Evolutionary conservation across 23 tunicate species (phyloP).

Genomic region (Ascidia mentula): DNA sequence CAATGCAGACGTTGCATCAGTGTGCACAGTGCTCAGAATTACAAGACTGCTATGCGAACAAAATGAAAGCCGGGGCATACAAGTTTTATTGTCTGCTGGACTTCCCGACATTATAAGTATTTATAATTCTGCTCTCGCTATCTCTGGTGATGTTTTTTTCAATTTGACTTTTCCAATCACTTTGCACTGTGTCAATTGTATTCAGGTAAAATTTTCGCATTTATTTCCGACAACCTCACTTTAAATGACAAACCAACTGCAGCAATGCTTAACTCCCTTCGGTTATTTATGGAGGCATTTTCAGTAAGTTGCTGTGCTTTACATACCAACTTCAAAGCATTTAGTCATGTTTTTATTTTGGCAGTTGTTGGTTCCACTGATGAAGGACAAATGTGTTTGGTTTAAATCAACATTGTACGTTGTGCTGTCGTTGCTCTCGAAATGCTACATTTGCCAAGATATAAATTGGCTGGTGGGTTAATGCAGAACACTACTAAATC

Average conservation of each 20-base stretch:
- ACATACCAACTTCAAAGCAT: too few species aligned
- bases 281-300: neutral
- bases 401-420: neutral
- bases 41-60: neutral
- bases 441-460: neutral
- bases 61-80: neutral
- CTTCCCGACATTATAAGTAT: neutral
- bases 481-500: too few species aligned
- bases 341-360: neutral
- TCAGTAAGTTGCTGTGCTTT: neutral
- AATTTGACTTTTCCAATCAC: too few species aligned
- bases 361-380: neutral
- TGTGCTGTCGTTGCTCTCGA: neutral
- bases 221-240: neutral
- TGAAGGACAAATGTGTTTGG: constrained; percentile 4
- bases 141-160: neutral
- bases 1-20: neutral
- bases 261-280: neutral
- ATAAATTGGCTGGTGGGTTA: neutral
- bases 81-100: neutral
- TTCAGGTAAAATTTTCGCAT: neutral
- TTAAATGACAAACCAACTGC: neutral
- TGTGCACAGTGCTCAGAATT: neutral
- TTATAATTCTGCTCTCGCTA: neutral
- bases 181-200: neutral